A percentile compares a stretch with the other conserved stretches of the same genome.
These are phyloP conservation scores for Liolophura sinensis DNA, from an alignment of 1,140 invertebrate species.

Conservation along the genomic window DNA sequence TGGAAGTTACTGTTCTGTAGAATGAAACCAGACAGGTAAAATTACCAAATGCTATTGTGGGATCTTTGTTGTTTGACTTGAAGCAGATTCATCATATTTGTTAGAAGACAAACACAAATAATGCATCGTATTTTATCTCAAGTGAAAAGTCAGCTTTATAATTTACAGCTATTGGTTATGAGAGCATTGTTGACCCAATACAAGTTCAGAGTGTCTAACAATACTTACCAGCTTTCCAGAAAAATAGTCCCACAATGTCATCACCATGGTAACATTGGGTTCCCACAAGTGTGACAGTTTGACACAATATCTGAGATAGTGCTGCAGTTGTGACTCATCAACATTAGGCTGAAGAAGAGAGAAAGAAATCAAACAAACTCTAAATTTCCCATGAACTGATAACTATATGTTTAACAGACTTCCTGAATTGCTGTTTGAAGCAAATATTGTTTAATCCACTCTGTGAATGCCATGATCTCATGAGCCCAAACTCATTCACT, in stretches of 20 bases:
- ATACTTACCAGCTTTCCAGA: constrained; percentile 28
- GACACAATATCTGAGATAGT: constrained; percentile 21
- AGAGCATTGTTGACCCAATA: too few relatives aligned
- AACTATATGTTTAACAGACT: not conserved
- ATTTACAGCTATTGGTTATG: too few relatives aligned
- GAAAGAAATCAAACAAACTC: not conserved
- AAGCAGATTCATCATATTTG: too few relatives aligned
- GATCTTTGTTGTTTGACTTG: too few relatives aligned
- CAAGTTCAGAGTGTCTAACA: not conserved
- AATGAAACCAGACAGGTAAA: not conserved
- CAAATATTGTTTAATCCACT: not conserved
- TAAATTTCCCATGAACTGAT: constrained; percentile 1
- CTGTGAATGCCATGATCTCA: constrained; percentile 5
- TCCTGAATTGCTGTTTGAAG: not conserved
- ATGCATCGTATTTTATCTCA: too few relatives aligned
- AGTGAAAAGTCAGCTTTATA: too few relatives aligned
- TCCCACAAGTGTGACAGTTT: constrained; percentile 20
- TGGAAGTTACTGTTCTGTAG: constrained; percentile 16
- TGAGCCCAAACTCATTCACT: not conserved
- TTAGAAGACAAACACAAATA: too few relatives aligned
- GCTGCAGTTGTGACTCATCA: constrained; percentile 19
- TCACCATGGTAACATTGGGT: constrained; percentile 21
- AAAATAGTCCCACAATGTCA: constrained; percentile 34
- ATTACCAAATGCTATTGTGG: not conserved
- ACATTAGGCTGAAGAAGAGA: constrained; percentile 13